Percentiles rank a stretch among this genome's conserved stretches.
Conservation (phyloP, 2,888 invertebrate genomes). For the Stenolophus ochropezus region DNA sequence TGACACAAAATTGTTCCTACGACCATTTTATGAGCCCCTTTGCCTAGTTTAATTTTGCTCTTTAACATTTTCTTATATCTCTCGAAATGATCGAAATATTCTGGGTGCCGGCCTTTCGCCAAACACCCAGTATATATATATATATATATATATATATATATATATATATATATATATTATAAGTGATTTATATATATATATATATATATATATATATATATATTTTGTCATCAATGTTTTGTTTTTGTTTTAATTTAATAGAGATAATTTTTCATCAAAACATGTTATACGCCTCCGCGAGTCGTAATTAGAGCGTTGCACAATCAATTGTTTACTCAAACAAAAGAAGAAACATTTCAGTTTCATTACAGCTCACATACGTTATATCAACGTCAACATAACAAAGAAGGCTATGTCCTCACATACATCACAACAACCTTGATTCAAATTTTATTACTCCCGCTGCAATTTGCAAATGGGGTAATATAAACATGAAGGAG, state of each 20-base stretch:
- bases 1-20: too few species aligned
- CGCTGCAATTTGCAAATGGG: conserved; percentile 36
- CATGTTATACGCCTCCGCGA: neutral
- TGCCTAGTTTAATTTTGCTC: too few species aligned
- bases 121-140: too few species aligned
- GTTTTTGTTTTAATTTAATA: neutral
- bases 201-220: neutral
- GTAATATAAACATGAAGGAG: conserved; percentile 46
- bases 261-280: neutral
- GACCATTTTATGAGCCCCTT: too few species aligned
- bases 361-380: neutral
- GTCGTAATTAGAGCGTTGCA: neutral
- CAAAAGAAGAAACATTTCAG: conserved; percentile 1
- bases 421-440: neutral
- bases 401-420: neutral
- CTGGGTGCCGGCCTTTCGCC: too few species aligned
- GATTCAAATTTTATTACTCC: conserved; percentile 45
- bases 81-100: too few species aligned
- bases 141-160: too few species aligned
- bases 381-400: neutral
- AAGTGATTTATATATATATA: too few species aligned
- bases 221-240: neutral
- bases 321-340: neutral
- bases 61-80: too few species aligned
- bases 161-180: too few species aligned